Evolutionary conservation across 2,888 invertebrate species (phyloP), one percentile per base, ranked within the genome.

Genomic region (Lissonota sp.): DNA sequence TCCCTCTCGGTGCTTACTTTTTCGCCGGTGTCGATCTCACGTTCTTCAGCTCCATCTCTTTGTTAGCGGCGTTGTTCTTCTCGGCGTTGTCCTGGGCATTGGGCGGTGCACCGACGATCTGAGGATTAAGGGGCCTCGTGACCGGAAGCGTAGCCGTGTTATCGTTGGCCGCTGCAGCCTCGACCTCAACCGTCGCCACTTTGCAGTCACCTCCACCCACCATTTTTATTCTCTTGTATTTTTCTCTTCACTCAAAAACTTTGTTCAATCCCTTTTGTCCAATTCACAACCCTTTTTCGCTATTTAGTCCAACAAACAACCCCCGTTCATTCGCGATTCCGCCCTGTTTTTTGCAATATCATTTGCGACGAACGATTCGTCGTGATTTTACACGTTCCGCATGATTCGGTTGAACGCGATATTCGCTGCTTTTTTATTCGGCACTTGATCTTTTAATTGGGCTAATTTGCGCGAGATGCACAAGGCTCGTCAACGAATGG

Each of bases 111-210:
- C 93, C 93, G 40, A 83, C 82, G 57, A 82, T 83, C 84, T 92
- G 92, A 89, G 94, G 95, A 88, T 94, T 95, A 91, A 94, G 94
- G 58, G 96, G 95, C 90, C 96, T 95, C 83, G 96, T 96, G 80
- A 97, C 97, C 87, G 97, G 97, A 93, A 97, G 94, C 57, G 97
- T 97, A 93, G 97, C 97, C 96, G 97, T 97, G 92, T 97, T 97
- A 94, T 97, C 97, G 85, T 92, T 91, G 40, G 91, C 91, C 69
- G 93, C 93, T 88, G 96, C 96, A 86, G 96, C 95, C 93, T 97
- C 97, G 90, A 97, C 95, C 93, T 97, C 97, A 88, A 97, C 97
- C 80, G 97, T 97, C 87, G 97, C 96, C 93, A 97, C 97, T 94
- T 97, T 97, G 93, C 97, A 96, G 94, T 97, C 97, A 91, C 94